Percentiles rank a stretch among this genome's conserved stretches.
Evolutionary conservation across 2,113 vertebrate genomes (phyloP).

Genomic region (Silurus asotus): DNA sequence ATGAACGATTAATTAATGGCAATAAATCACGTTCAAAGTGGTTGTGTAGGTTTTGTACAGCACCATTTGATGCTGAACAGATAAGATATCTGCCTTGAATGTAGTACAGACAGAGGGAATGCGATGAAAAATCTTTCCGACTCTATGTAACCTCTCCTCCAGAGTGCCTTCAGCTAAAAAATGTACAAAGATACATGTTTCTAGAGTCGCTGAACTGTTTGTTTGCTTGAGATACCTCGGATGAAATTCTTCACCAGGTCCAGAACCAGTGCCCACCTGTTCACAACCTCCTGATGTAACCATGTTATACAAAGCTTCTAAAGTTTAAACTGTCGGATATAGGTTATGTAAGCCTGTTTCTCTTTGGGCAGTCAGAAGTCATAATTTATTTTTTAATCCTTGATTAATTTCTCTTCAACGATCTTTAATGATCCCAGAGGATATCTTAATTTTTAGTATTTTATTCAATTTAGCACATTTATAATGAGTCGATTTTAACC

Average conservation of each 20-base stretch:
- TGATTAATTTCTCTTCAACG: neutral
- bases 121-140: neutral
- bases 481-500: neutral
- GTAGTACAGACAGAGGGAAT: too few species aligned
- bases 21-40: neutral
- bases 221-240: neutral
- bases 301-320: neutral
- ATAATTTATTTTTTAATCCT: neutral
- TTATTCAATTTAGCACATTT: neutral
- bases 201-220: neutral
- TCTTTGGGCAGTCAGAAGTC: neutral
- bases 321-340: neutral
- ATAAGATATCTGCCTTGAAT: neutral
- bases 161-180: neutral
- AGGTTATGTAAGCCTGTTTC: neutral
- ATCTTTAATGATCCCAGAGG: neutral
- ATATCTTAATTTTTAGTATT: neutral
- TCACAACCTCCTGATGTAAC: neutral
- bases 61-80: neutral
- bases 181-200: neutral
- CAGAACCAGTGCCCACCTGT: neutral
- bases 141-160: neutral
- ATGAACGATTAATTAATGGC: neutral
- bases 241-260: neutral
- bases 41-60: neutral